A percentile compares a stretch with the other conserved stretches of the same genome.
Conservation (phyloP, 2,797 vertebrate species). For the Buphagus erythrorhynchus region DNA sequence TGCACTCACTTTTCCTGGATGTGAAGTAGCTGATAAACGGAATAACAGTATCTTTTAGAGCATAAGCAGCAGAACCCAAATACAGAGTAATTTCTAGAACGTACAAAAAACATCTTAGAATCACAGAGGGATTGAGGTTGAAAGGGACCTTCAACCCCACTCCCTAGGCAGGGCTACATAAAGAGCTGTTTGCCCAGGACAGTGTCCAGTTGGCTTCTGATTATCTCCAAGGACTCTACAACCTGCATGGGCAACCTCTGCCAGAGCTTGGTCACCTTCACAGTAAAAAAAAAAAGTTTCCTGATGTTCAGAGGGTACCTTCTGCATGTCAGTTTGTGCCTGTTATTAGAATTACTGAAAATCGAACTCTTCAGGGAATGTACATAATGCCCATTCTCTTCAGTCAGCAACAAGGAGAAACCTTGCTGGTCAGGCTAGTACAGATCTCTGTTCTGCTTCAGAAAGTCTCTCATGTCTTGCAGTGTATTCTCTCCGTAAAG, state of each 20-base stretch:
- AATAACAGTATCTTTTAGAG: not conserved
- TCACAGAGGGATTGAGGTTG: not conserved
- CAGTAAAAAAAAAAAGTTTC: not conserved
- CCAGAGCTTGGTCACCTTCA: not conserved
- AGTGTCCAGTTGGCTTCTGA: rapidly evolving
- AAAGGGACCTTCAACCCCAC: rapidly evolving
- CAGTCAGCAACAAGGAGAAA: not conserved
- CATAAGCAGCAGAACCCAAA: not conserved
- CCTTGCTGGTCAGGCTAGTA: not conserved
- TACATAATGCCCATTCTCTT: not conserved
- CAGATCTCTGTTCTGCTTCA: too few species aligned
- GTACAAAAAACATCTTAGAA: not conserved
- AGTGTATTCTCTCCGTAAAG: not conserved
- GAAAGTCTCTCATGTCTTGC: not conserved
- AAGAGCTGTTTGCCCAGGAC: not conserved
- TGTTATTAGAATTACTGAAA: not conserved
- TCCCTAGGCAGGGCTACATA: not conserved
- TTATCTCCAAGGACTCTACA: not conserved
- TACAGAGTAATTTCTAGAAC: not conserved
- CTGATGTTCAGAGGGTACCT: not conserved
- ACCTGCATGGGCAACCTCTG: not conserved
- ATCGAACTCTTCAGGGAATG: not conserved
- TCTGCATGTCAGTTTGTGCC: not conserved
- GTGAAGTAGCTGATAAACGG: not conserved
- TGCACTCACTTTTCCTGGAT: not conserved